Evolutionary conservation across 2,888 invertebrate species (phyloP).

Genomic region (Onchidella celtica): DNA sequence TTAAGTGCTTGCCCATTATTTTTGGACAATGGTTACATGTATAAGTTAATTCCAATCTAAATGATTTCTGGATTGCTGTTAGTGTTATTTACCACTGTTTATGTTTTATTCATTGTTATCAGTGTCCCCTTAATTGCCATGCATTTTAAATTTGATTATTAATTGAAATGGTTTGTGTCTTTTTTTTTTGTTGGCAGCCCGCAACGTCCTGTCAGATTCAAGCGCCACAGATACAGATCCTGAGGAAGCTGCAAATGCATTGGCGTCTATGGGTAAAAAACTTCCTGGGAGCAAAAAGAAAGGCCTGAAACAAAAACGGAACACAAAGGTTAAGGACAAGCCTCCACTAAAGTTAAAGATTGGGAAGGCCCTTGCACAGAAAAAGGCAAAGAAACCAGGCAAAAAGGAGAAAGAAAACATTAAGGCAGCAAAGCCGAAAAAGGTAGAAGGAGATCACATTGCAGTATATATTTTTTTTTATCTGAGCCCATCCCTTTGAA

Average conservation of each 20-base stretch:
- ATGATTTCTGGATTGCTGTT: no score
- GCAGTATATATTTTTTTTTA: background rate
- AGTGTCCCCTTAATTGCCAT: no score
- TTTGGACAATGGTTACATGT: no score
- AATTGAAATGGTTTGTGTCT: no score
- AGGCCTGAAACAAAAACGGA: slow-evolving; percentile 62
- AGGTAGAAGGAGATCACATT: slow-evolving; percentile 42
- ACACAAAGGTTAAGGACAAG: slow-evolving; percentile 59
- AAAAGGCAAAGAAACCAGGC: slow-evolving; percentile 77
- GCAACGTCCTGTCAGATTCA: slow-evolving; percentile 66
- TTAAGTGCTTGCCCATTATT: no score
- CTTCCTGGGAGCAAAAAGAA: slow-evolving; percentile 53
- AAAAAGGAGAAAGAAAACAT: slow-evolving; percentile 73
- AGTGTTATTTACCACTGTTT: no score
- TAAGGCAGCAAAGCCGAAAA: slow-evolving; percentile 73
- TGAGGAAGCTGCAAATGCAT: slow-evolving; percentile 74
- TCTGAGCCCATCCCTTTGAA: no score
- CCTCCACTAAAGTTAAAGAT: slow-evolving; percentile 59
- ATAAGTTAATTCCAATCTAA: no score
- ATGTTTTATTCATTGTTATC: no score
- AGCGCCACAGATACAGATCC: slow-evolving; percentile 80
- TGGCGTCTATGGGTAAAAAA: slow-evolving; percentile 59
- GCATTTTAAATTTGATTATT: no score
- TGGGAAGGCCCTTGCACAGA: slow-evolving; percentile 34
- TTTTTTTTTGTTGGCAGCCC: slow-evolving; percentile 38